These are phyloP conservation scores for Tillus elongatus DNA, from an alignment of 2,888 invertebrate species.

Conservation along the genomic window DNA sequence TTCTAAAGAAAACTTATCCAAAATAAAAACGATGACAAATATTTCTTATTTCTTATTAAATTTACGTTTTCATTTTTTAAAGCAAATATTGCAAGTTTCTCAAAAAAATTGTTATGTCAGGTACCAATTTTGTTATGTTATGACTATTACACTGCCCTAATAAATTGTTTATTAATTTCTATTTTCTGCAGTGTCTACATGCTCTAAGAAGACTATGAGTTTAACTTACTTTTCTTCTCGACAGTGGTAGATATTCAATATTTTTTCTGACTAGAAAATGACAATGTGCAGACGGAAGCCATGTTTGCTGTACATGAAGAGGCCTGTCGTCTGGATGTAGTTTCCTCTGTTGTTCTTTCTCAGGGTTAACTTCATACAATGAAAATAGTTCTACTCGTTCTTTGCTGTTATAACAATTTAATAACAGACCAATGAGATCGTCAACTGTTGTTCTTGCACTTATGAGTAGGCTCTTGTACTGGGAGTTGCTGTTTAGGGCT, in stretches of 20 bases:
- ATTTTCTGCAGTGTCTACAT: too few species aligned
- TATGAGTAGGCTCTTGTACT: constrained; percentile 84
- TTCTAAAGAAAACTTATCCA: too few species aligned
- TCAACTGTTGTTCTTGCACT: constrained; percentile 84
- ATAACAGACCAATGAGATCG: constrained; percentile 72
- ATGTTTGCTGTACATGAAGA: constrained; percentile 67
- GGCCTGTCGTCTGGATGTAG: constrained; percentile 81
- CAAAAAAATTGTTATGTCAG: too few species aligned
- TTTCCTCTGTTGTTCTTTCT: constrained; percentile 80
- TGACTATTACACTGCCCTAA: too few species aligned
- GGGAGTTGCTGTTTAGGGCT: constrained; percentile 81
- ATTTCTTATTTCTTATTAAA: too few species aligned
- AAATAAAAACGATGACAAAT: too few species aligned
- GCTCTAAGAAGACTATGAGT: too few species aligned
- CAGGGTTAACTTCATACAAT: constrained; percentile 68
- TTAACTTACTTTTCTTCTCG: constrained; percentile 43
- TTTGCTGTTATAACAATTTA: constrained; percentile 75
- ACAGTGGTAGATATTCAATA: constrained; percentile 62
- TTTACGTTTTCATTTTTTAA: too few species aligned
- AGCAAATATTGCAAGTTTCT: too few species aligned
- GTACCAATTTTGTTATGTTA: too few species aligned
- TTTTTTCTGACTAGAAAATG: constrained; percentile 77
- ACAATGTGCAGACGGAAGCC: constrained; percentile 57
- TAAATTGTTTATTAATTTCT: too few species aligned
- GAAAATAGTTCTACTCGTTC: constrained; percentile 82